Evolutionary conservation across 2,888 invertebrate species (phyloP), one percentile per base, ranked within the genome.

Genomic region (Fragum fragum): DNA sequence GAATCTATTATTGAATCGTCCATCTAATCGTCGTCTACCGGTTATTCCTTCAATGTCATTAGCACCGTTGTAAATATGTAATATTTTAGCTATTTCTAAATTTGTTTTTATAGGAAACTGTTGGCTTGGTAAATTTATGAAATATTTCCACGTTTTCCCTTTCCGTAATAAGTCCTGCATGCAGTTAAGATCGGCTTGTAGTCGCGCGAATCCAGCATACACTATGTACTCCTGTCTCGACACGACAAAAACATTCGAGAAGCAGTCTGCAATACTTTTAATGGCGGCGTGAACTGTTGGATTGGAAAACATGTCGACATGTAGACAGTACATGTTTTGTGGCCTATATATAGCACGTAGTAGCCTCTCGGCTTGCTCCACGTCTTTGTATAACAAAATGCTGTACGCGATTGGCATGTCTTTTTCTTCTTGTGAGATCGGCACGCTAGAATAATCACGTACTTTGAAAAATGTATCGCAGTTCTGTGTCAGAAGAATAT

Each of bases 21-120:
- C 1, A 0, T 59, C 57, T 36, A 92, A 57, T 73, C 90, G 87
- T 11, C 92, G 75, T 1, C 77, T 76, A 0, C 90, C 91, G 0
- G 89, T 91, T 7, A 94, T 88, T 0, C 94, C 93, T 84, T 94
- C 94, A 14, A 94, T 92, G 42, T 94, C 93, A 81, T 94, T 95
- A 39, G 92, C 82, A 28, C 94, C 94, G 78, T 94, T 94, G 82
- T 93, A 93, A 39, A 91, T 90, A 74, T 90, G 90, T 32, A 94
- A 83, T 52, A 94, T 92, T 77, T 91, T 88, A 14, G 94, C 94
- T 42, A 95, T 83, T 86, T 95, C 94, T 32, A 79, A 73, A 77
- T 93, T 94, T 6, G 94, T 94, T 85, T 91, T 94, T 23, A 94
- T 74, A 6, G 94, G 94, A 83, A 93, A 93, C 23, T 94, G 89